phyloP scores from a whole-genome alignment of 1,140 invertebrate species.

The Rhyzopertha dominica region DNA sequence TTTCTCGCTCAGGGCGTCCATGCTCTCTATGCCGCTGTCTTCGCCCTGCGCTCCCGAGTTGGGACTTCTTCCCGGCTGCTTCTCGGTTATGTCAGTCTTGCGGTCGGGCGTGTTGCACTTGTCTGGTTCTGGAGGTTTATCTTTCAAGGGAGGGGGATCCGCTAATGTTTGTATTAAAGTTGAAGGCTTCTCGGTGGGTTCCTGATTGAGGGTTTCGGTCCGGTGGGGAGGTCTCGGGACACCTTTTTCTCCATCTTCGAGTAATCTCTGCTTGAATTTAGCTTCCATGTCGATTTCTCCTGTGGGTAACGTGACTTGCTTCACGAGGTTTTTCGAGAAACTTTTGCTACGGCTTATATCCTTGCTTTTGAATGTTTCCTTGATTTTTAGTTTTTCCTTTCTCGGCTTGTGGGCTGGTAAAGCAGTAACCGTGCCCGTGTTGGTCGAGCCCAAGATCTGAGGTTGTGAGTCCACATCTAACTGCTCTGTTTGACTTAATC shows the following conservation, averaged over 20 bases:
- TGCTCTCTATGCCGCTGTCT: constrained; percentile 88
- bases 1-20: constrained; percentile 89
- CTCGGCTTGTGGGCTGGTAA: constrained; percentile 40
- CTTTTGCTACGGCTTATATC: constrained; percentile 52
- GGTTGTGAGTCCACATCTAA: constrained; percentile 33
- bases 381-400: constrained; percentile 41
- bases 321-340: constrained; percentile 50
- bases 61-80: constrained; percentile 36
- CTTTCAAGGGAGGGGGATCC: constrained; percentile 25
- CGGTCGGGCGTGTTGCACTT: constrained; percentile 38
- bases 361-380: constrained; percentile 37
- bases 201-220: constrained; percentile 28
- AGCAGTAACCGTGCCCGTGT: constrained; percentile 54
- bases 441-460: constrained; percentile 57
- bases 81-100: constrained; percentile 18
- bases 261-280: constrained; percentile 56
- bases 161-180: not conserved
- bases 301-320: constrained; percentile 37
- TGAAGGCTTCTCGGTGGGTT: constrained; percentile 1
- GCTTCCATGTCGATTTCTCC: constrained; percentile 51
- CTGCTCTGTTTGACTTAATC: constrained; percentile 45
- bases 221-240: constrained; percentile 34
- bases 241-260: constrained; percentile 48
- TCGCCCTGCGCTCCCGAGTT: constrained; percentile 59
- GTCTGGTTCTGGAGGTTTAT: constrained; percentile 40